Base-by-base conservation (phyloP, 2,888 invertebrate genomes). In the Urechis unicinctus region DNA sequence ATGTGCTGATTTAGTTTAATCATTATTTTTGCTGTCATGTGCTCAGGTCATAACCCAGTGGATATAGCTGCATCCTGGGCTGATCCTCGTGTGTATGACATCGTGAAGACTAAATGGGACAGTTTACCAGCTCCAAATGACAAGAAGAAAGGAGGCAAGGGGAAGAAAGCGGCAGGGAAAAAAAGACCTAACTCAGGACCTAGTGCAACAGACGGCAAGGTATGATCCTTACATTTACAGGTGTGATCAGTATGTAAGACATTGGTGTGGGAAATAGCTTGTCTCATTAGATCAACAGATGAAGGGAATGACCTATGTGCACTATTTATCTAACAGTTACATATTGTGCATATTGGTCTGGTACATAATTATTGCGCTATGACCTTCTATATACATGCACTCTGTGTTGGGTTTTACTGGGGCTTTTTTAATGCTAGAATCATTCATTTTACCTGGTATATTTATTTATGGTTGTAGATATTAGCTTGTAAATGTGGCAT, bases 1-100 rank as follows among this genome's bases (percentile, higher is more conserved):
- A n/a, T n/a, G n/a, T 50, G 9, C 9, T 24, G n/a, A 4, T 50
- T 13, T 30, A 17, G 13, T 45, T 45, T 9, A 6, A 21, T 45
- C 6, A 17, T n/a, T 22, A 17, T n/a, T 45, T 21, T 45, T 45
- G 45, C 21, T 45, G 13, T 45, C 45, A 9, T n/a, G 13, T 45
- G 6, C 22, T 1, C 30, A 77, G 77, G 76, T 52, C 67, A 73
- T 46, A 70, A 59, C 36, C 74, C 75, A n/a, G 56, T 73, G 61
- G 76, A 76, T 54, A 61, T 72, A 44, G 76, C 78, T 3, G 65
- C 65, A 30, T 63, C 71, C 1, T 78, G 71, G 68, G 75, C 73
- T 29, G 77, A 78, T 58, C 66, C 69, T 2, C 59, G 74, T 22
- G 75, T 78, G 6, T 64, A 71, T 45, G 66, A 71, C 21, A 63